These are phyloP conservation scores for Rhogogaster chlorosoma DNA, from an alignment of 2,888 invertebrate genomes.

Conservation along the genomic window DNA sequence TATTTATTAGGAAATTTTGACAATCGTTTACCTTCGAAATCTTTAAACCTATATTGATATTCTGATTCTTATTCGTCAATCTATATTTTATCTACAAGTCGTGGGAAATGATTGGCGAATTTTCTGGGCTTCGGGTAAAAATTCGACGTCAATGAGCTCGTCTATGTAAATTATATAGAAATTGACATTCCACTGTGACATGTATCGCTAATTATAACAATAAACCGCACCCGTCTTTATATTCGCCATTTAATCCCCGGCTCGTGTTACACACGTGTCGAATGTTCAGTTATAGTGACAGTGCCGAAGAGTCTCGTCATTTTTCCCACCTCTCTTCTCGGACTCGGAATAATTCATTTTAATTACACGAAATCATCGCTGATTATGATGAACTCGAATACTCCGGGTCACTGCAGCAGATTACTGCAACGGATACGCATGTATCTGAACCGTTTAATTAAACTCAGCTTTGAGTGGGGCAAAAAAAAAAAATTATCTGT, in stretches of 20 bases:
- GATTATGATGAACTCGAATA: neutral
- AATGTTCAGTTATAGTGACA: conserved; percentile 6
- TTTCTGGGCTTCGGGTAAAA: neutral
- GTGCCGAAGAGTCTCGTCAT: neutral
- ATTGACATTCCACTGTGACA: conserved; percentile 2
- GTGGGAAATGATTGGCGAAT: neutral
- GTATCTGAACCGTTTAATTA: neutral
- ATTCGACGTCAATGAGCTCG: neutral
- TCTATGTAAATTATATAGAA: neutral
- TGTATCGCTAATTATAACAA: neutral
- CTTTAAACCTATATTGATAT: neutral
- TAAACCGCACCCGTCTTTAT: neutral
- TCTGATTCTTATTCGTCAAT: neutral
- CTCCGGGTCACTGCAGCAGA: neutral
- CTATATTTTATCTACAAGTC: too few species aligned
- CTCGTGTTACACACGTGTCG: conserved; percentile 16
- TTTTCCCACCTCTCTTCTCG: neutral
- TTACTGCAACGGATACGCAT: neutral
- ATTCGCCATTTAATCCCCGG: conserved; percentile 1
- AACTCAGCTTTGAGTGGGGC: neutral
- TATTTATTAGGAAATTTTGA: too few species aligned
- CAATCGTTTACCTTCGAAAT: too few species aligned
- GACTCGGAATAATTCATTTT: neutral
- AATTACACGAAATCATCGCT: neutral
- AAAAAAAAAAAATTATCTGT: neutral